phyloP scores from a whole-genome alignment of 1,140 invertebrate genomes.

The Pinna nobilis region DNA sequence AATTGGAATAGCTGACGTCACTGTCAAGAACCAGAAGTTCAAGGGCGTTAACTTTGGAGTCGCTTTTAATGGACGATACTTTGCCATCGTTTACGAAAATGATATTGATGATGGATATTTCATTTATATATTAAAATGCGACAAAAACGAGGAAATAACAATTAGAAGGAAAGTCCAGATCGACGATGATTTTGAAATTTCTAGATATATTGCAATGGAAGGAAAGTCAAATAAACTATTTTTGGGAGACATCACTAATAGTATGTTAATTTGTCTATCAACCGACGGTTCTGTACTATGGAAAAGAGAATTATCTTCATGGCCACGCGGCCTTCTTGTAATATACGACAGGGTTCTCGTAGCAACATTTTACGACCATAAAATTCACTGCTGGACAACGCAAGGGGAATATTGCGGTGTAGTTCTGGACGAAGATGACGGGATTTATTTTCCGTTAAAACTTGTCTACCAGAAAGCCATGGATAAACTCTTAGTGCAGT shows the following conservation, averaged over 20 bases:
- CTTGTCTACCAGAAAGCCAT: constrained; percentile 7
- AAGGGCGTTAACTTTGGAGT: neutral
- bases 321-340: constrained; percentile 2
- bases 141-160: neutral
- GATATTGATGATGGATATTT: neutral
- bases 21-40: neutral
- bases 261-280: constrained; percentile 4
- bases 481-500: constrained; percentile 5
- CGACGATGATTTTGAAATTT: neutral
- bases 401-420: neutral
- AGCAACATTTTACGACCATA: constrained; percentile 8
- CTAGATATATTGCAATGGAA: constrained; percentile 5
- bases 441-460: constrained; percentile 1
- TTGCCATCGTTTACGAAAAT: constrained; percentile 2
- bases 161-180: neutral
- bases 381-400: neutral
- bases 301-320: neutral
- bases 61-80: neutral
- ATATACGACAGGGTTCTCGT: neutral
- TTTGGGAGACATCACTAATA: neutral
- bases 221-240: constrained; percentile 2
- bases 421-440: neutral
- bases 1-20: neutral
- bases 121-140: neutral
- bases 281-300: neutral